A percentile compares a stretch with the other conserved stretches of the same genome.
Conservation (phyloP, 1,140 invertebrate genomes). For the Adoxophyes honmai region DNA sequence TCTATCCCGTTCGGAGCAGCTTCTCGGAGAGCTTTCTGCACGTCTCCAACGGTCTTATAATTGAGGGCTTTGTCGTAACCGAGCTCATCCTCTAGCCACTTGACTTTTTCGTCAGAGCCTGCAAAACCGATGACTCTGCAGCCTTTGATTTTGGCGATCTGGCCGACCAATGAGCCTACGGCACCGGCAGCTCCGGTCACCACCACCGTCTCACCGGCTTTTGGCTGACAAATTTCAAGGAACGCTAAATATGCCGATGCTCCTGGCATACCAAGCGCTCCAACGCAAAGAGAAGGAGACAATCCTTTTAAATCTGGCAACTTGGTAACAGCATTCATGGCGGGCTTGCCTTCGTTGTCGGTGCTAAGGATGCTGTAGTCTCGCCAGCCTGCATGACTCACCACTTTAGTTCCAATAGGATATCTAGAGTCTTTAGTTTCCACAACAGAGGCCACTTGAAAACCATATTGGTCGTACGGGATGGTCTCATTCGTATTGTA, state of each 20-base stretch:
- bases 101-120: conserved; percentile 81
- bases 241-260: conserved; percentile 87
- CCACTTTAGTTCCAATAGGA: conserved; percentile 76
- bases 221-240: conserved; percentile 82
- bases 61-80: conserved; percentile 80
- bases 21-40: conserved; percentile 71
- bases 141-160: conserved; percentile 85
- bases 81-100: conserved; percentile 80
- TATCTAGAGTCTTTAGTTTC: conserved; percentile 56
- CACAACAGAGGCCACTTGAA: conserved; percentile 56
- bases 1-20: conserved; percentile 30
- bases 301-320: conserved; percentile 49
- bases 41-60: conserved; percentile 80
- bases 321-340: conserved; percentile 31
- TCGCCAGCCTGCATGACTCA: conserved; percentile 79
- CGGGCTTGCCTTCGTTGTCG: neutral
- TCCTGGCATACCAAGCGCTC: conserved; percentile 58
- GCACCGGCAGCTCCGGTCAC: conserved; percentile 80
- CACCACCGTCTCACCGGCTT: conserved; percentile 81
- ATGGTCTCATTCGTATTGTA: conserved; percentile 28
- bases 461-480: conserved; percentile 63
- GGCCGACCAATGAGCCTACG: conserved; percentile 83
- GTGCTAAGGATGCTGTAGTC: conserved; percentile 61
- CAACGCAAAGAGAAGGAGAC: conserved; percentile 41
- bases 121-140: conserved; percentile 85